Base-by-base conservation (phyloP, 2,113 vertebrate species). In the Ptilonorhynchus violaceus region DNA sequence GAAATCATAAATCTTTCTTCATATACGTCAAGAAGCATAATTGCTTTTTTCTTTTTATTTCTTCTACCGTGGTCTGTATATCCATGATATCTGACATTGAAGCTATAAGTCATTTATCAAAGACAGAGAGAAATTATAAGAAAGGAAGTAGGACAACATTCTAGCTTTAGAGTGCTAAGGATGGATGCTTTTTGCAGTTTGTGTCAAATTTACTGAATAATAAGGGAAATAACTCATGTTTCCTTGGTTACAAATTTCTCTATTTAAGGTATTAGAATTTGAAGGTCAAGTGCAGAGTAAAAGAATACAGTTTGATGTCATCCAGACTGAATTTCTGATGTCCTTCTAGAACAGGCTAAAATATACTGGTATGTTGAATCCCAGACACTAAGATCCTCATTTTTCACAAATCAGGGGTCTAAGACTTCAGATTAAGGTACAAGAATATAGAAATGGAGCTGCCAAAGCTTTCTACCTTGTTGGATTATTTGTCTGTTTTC, bases 211-310 rank as follows among this genome's bases (percentile, higher is more conserved):
- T 85, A 56, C 41, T 69, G 81, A 79, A 89, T 82, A 95, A 68
- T 60, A 91, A 68, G 31, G 79, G 49, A 94, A 93, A 89, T 76
- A 79, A 24, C 42, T 52, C 44, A 41, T 53, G 87, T 95, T 93
- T 96, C 87, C 84, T 92, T 94, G 93, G 80, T 94, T 96, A 93
- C 91, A 95, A 89, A 79, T 92, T 76, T 86, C 63, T 67, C 24
- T 89, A 6, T 39, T 95, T 90, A 67, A 89, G 47, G 53, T 64
- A 74, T 63, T 89, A 87, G 77, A 85, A 93, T 91, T 72, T 85
- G 60, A 91, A 97, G 88, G 58, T 75, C 49, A 76, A 92, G 23
- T 59, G 46, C 42, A 79, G 62, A 52, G 8, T 82, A 60, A 75
- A 92, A 92, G 12, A 13, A 62, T 60, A 42, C 37, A 63, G 24